Percentiles rank a stretch among this genome's conserved stretches.
Conservation (phyloP, 2,797 vertebrate genomes). For the Heteromormyrus szaboi region DNA sequence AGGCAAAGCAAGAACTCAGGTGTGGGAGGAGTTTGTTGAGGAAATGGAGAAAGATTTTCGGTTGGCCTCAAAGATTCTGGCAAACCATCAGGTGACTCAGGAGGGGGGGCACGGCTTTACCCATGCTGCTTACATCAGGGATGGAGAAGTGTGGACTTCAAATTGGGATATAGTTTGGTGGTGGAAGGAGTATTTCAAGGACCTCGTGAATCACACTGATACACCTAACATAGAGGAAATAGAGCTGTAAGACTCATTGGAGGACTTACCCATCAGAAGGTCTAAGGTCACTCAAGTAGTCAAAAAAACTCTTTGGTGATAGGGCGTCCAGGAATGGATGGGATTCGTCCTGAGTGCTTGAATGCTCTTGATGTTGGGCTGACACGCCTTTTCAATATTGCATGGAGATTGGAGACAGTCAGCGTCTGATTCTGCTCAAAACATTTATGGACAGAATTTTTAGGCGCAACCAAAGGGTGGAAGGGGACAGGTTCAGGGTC, state of each 20-base stretch:
- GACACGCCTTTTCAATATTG: background rate
- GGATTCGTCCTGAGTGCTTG: background rate
- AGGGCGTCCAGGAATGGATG: background rate
- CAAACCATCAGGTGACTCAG: background rate
- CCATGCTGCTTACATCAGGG: background rate
- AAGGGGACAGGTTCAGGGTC: too few relatives aligned
- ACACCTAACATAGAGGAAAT: background rate
- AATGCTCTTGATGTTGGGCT: background rate
- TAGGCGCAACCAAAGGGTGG: too few relatives aligned
- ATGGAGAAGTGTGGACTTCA: background rate
- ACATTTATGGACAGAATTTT: background rate
- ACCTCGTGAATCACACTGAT: background rate
- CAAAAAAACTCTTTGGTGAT: background rate
- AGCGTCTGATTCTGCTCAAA: background rate
- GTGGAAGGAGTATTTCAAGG: background rate
- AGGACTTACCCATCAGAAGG: background rate
- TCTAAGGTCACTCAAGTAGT: background rate
- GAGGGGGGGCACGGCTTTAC: background rate
- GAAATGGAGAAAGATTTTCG: too few relatives aligned
- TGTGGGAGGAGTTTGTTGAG: background rate
- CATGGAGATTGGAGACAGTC: background rate
- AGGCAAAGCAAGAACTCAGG: background rate
- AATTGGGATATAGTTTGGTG: background rate
- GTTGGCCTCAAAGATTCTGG: background rate
- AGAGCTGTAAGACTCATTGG: background rate